Conservation (phyloP, 2,113 vertebrate genomes). For the Hemichromis elongatus region DNA sequence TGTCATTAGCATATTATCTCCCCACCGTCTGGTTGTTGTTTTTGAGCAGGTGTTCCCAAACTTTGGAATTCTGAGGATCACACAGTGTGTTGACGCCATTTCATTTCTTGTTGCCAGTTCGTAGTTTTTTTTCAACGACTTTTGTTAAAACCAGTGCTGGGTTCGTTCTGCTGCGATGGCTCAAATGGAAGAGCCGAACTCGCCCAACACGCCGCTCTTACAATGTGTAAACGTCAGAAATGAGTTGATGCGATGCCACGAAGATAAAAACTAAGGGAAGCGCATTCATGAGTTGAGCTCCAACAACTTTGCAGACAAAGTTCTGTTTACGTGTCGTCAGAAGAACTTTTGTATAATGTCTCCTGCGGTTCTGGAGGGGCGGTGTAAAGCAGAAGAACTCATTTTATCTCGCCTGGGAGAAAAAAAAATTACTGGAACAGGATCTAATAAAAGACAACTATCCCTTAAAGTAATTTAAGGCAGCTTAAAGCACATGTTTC, state of each 20-base stretch:
- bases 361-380: neutral
- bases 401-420: neutral
- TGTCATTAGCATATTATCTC: too few species aligned
- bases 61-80: rapidly evolving
- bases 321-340: rapidly evolving
- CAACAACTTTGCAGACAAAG: neutral
- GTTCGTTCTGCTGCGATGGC: neutral
- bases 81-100: rapidly evolving
- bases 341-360: neutral
- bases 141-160: neutral
- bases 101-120: neutral
- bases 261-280: neutral
- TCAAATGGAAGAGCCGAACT: neutral
- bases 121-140: neutral
- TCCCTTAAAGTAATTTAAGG: neutral
- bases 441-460: neutral
- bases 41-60: neutral
- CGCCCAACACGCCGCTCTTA: too few species aligned
- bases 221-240: neutral
- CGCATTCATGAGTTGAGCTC: neutral
- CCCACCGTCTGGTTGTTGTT: too few species aligned
- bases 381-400: neutral
- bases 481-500: neutral
- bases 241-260: neutral
- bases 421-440: neutral